Conservation (phyloP, 1,140 invertebrate species). For the Copidosoma floridanum region DNA sequence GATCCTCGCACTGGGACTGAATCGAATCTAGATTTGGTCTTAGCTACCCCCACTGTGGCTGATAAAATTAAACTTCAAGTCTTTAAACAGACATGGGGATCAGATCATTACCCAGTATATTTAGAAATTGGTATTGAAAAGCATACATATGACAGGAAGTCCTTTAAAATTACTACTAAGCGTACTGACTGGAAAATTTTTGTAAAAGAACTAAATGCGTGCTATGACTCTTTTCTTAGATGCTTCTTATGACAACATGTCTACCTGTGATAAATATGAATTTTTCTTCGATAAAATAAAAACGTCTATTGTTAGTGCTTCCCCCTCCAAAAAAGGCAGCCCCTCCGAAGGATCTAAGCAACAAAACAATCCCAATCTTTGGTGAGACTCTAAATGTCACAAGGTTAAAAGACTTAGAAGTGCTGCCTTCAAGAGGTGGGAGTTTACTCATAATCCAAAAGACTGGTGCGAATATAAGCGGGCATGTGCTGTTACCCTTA, state of each 20-base stretch:
- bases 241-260: neutral
- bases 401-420: neutral
- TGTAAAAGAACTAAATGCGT: neutral
- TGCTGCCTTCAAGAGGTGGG: conserved; percentile 5
- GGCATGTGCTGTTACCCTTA: neutral
- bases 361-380: neutral
- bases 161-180: neutral
- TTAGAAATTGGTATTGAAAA: neutral
- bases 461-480: neutral
- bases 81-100: neutral
- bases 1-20: neutral
- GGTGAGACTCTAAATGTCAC: conserved; percentile 4
- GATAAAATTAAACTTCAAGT: neutral
- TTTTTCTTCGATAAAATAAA: neutral
- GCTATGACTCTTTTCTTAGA: neutral
- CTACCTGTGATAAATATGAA: neutral
- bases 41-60: neutral
- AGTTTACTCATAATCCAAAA: neutral
- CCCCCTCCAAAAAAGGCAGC: neutral
- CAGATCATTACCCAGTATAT: neutral
- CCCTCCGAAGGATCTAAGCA: neutral
- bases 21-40: neutral
- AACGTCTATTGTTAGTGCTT: neutral
- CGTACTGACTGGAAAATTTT: neutral
- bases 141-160: neutral